phyloP scores from a whole-genome alignment of 2,888 invertebrate species.

The Trimorus sp. region DNA sequence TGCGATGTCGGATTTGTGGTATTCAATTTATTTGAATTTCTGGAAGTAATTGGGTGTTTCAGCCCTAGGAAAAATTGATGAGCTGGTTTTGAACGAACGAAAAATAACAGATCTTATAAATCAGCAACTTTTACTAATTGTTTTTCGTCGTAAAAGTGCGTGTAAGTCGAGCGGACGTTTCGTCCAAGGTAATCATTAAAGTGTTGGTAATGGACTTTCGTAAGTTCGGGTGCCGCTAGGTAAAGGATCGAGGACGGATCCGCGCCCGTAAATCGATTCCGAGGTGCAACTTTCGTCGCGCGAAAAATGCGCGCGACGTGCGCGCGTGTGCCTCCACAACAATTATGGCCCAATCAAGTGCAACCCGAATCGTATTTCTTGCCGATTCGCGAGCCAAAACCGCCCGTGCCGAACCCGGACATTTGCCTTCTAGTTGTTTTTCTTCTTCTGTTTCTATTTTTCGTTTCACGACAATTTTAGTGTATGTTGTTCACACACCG shows the following conservation, averaged over 20 bases:
- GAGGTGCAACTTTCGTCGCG: constrained; percentile 28
- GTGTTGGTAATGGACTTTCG: constrained; percentile 34
- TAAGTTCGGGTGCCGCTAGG: constrained; percentile 45
- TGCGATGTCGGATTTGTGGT: too few relatives aligned
- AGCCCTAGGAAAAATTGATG: too few relatives aligned
- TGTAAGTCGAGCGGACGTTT: constrained; percentile 23
- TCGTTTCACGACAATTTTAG: too few relatives aligned
- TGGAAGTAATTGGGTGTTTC: too few relatives aligned
- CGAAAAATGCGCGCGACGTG: constrained; percentile 9
- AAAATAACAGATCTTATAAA: too few relatives aligned
- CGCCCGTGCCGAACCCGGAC: too few relatives aligned
- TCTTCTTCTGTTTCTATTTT: too few relatives aligned
- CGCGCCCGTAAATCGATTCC: constrained; percentile 45
- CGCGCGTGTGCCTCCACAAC: constrained; percentile 14
- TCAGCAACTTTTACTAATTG: too few relatives aligned
- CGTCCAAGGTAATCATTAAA: constrained; percentile 41
- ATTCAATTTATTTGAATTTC: too few relatives aligned
- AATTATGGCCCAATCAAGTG: constrained; percentile 30
- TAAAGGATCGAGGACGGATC: constrained; percentile 54
- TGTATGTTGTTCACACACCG: too few relatives aligned
- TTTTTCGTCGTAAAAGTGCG: constrained; percentile 7
- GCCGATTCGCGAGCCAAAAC: not conserved
- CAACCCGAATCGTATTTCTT: not conserved
- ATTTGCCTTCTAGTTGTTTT: too few relatives aligned
- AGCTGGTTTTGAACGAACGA: too few relatives aligned